Conservation (phyloP, 2,113 vertebrate genomes). For the Nycticebus coucang region DNA sequence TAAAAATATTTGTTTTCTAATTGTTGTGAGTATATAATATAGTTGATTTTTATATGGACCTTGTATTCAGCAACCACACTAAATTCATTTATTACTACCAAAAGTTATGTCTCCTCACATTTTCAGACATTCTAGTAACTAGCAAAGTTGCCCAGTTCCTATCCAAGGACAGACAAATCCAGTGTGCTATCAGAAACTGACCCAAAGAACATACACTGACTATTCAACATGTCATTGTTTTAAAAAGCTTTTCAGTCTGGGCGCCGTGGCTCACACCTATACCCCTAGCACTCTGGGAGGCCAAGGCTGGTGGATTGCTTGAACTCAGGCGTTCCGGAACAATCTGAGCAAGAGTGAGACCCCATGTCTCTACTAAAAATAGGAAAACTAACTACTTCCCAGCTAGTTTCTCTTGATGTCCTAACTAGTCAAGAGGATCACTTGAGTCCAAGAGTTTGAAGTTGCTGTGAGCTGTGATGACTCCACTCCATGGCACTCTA, state of each 20-base stretch:
- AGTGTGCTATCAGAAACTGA: background rate
- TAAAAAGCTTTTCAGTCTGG: background rate
- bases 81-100: background rate
- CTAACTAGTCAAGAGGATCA: too few species aligned
- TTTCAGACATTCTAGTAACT: background rate
- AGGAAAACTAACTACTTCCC: too few species aligned
- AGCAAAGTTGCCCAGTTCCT: background rate
- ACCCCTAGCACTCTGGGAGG: too few species aligned
- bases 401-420: too few species aligned
- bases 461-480: too few species aligned
- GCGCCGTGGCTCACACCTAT: too few species aligned
- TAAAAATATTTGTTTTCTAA: constrained; percentile 15
- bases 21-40: background rate
- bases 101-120: background rate
- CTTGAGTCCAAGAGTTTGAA: too few species aligned
- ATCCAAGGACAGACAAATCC: background rate
- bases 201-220: background rate
- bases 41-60: background rate
- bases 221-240: constrained; percentile 29
- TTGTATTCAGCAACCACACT: background rate
- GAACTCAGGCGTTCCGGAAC: too few species aligned
- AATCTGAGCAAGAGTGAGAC: too few species aligned
- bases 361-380: too few species aligned
- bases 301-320: too few species aligned
- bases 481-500: too few species aligned